A percentile compares a stretch with the other conserved stretches of the same genome.
Conservation (phyloP, 2,888 invertebrate species). For the Rhaphigaster nebulosa region DNA sequence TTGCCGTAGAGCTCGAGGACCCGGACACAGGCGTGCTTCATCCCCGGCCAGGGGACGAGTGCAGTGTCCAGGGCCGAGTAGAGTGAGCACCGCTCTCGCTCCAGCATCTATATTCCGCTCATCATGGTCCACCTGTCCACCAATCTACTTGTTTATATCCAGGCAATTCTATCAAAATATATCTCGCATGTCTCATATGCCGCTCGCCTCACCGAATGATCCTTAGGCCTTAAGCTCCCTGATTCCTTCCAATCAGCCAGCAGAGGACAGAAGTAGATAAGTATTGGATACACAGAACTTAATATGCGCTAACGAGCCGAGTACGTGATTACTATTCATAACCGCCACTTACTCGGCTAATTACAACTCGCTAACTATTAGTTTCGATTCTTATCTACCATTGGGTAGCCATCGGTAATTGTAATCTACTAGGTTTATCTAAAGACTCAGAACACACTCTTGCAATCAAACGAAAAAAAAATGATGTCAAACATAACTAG, state of each 20-base stretch:
- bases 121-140: background rate
- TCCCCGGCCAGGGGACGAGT: conserved; percentile 83
- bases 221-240: background rate
- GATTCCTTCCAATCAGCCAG: background rate
- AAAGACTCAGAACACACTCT: background rate
- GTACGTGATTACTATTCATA: background rate
- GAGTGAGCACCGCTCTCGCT: conserved; percentile 66
- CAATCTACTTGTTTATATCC: background rate
- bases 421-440: background rate
- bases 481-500: background rate
- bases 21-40: conserved; percentile 86
- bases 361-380: background rate
- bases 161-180: background rate
- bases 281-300: background rate
- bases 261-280: background rate
- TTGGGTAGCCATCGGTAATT: background rate
- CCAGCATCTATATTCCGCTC: conserved; percentile 60
- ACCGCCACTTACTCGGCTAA: background rate
- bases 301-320: background rate
- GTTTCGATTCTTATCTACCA: background rate
- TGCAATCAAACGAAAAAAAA: background rate
- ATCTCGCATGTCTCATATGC: conserved; percentile 44
- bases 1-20: conserved; percentile 89
- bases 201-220: background rate
- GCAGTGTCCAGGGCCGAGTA: conserved; percentile 69